Base-by-base conservation (phyloP, 2,113 vertebrate genomes). In the Psittacus erithacus region DNA sequence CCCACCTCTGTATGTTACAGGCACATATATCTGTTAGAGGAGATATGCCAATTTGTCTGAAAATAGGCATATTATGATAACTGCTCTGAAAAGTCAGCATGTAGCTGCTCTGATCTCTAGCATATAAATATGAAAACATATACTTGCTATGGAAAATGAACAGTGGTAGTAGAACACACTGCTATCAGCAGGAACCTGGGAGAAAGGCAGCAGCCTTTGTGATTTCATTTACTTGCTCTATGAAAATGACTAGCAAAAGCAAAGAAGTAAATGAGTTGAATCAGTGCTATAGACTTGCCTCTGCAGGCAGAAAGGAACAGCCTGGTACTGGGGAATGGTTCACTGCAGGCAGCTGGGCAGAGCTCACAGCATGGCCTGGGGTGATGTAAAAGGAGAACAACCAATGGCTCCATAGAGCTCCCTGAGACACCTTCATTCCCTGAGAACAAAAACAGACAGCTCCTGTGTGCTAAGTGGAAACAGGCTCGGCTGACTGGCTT, bases 401-500 rank as follows among this genome's bases (percentile, higher is more conserved):
- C 80, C 81, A 94, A 80, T 77, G 86, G 57, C 86, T 94, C 91
- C 33, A 1, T n/a, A 53, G n/a, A 92, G 88, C 88, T 94, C 91
- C 77, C 77, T 0, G 1, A 93, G 91, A 95, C 86, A 92, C 79
- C 71, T 75, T 39, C 23, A 0, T 4, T 88, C 68, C 75, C 73
- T 0, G 35, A 83, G 77, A 96, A 69, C 25, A 78, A 60, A 87
- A 60, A 2, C 4, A 0, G 44, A 67, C 70, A 79, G 88, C 90
- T 82, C 90, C 77, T 76, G 77, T 29, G 70, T 39, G 57, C 86
- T 94, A 97, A 97, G 86, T 95, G 91, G 86, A 79, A 93, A 57
- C 86, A 7, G 91, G 91, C 86, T 93, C 2, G 6, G 57, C 92
- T 87, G 91, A 57, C 77, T 63, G 67, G 49, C 91, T 96, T 94